A percentile compares a stretch with the other conserved stretches of the same genome.
These are phyloP conservation scores for Pteromalus puparum DNA, from an alignment of 1,140 invertebrate genomes.

Conservation along the genomic window DNA sequence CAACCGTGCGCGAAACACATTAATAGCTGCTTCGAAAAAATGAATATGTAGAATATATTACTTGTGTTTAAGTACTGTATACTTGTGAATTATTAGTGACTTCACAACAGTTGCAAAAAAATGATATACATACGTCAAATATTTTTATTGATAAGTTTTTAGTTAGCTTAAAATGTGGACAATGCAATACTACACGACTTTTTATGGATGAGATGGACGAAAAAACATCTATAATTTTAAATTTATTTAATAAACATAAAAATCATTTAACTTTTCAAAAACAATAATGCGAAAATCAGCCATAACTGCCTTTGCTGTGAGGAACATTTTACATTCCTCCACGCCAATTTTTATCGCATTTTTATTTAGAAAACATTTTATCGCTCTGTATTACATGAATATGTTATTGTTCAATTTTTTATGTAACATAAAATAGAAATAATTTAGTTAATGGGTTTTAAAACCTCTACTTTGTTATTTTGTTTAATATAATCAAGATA, in stretches of 20 bases:
- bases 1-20: too few relatives aligned
- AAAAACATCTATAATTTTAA: neutral
- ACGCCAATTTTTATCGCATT: conserved; percentile 16
- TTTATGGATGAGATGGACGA: neutral
- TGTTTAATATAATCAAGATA: conserved; percentile 35
- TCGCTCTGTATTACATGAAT: conserved; percentile 30
- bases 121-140: neutral
- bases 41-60: too few relatives aligned
- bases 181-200: neutral
- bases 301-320: conserved; percentile 45
- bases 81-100: too few relatives aligned
- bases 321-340: conserved; percentile 53
- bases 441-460: conserved; percentile 42
- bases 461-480: conserved; percentile 40
- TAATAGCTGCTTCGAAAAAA: too few relatives aligned
- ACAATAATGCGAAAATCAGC: conserved; percentile 7
- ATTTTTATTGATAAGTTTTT: conserved; percentile 17
- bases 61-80: too few relatives aligned
- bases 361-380: neutral
- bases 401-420: conserved; percentile 34
- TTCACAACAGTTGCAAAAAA: too few relatives aligned
- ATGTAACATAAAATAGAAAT: conserved; percentile 40
- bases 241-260: neutral
- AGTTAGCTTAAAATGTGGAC: conserved; percentile 9
- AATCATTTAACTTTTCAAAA: neutral